Base-by-base conservation (phyloP, 2,797 vertebrate genomes). In the Crax fasciolata region DNA sequence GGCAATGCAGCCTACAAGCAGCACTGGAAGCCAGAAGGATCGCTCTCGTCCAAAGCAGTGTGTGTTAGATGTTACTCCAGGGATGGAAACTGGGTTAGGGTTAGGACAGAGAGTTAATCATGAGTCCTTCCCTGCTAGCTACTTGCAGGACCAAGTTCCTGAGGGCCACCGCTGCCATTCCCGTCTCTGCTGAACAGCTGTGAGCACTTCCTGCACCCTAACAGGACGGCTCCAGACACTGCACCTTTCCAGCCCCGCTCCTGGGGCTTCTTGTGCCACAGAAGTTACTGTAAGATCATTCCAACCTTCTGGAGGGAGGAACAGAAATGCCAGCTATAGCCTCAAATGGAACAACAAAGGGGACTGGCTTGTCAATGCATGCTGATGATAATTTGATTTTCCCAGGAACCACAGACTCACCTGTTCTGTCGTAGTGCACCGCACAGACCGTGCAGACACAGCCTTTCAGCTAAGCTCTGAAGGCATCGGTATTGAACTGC, bases 231-330 rank as follows among this genome's bases (percentile, higher is more conserved):
- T 24, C 27, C 49, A 59, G 62, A 27, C 13, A 4, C 43, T 1
- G 24, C 68, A 25, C 51, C 6, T 2, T 4, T 2, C 71, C 55
- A 66, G 51, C 68, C 1, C 18, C 4, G 39, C 30, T 59, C 43
- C 63, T 1, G 0, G 49, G 51, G 30, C 43, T 24, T 27, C 44
- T 20, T 32, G 3, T 11, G 20, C 35, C 43, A 25, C 38, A 25
- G 27, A 21, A 68, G 6, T 21, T 23, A 54, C 8, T 2, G n/a
- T 19, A 7, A 71, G 68, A 68, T 39, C 68, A 87, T 54, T 49
- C 32, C 79, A 61, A 0, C 21, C 44, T 87, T 58, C 49, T 19
- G 13, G 66, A 82, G 61, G 8, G 55, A 77, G 19, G 28, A 67
- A 67, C 17, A 16, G 35, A 55, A 85, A 52, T 11, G 9, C n/a